Evolutionary conservation across 2,888 invertebrate species (phyloP), one percentile per base, ranked within the genome.

Genomic region (Dioctria linearis): DNA sequence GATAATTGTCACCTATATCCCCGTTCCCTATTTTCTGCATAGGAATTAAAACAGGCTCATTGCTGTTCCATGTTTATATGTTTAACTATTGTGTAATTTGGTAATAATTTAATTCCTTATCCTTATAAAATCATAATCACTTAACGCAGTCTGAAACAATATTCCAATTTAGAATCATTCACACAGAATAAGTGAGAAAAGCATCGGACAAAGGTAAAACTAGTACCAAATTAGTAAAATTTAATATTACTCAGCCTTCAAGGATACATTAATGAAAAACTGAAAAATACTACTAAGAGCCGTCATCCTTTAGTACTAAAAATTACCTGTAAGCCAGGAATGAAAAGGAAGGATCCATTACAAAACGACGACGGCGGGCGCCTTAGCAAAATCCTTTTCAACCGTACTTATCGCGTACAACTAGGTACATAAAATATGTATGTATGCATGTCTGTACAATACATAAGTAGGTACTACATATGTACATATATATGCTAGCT

Each of bases 161-260:
- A 25, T 25, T 25, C 2, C 0, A 25, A 25, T 25, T 25, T 25
- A 25, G 25, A 25, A 25, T 25, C 25, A 25, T 25, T 25, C 25
- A 25, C 25, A 25, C 46, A 46, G 46, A 46, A 46, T 6, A 43
- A 67, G 67, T n/a, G 25, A 43, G 43, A 37, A 71, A 71, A 51
- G 51, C 71, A 63, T 13, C 11, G 63, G 40, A 63, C 40, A 39
- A 37, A 49, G 40, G 37, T 71, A 39, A 71, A 71, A 71, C 51
- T 71, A 71, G 51, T 71, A 54, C 71, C 49, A 40, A 71, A 71
- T 71, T 71, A 71, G 71, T 71, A 25, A 71, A 71, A 71, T 71
- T 71, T 71, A 71, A 71, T 51, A 71, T 71, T 51, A 71, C 25
- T 25, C 71, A 71, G n/a, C 39, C 54, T 46, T n/a, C 43, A 51